Evolutionary conservation across 2,113 vertebrate genomes (phyloP).

Genomic region (Antechinus flavipes): DNA sequence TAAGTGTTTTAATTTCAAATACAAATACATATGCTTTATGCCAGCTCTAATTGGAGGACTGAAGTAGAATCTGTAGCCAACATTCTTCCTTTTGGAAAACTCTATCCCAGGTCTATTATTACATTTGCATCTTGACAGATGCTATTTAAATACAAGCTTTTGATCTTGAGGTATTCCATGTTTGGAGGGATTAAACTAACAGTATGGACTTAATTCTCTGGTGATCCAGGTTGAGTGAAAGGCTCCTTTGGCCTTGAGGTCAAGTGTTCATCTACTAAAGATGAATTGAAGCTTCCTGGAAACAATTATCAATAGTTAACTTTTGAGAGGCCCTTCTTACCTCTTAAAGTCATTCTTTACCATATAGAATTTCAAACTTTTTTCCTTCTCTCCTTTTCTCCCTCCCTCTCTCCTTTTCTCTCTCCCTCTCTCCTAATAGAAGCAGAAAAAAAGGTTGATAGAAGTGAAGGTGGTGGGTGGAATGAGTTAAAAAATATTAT

Average conservation of each 20-base stretch:
- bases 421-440: background rate
- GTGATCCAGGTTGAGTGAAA: slow-evolving; percentile 17
- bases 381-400: background rate
- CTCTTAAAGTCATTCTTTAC: background rate
- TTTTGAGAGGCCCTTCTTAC: background rate
- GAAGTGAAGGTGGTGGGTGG: no score
- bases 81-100: slow-evolving; percentile 1
- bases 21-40: slow-evolving; percentile 23
- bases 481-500: no score
- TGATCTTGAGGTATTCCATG: background rate
- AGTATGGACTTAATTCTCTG: background rate
- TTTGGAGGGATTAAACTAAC: slow-evolving; percentile 38
- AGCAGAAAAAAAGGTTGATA: no score
- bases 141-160: background rate
- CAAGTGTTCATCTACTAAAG: background rate
- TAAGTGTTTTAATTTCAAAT: slow-evolving; percentile 42
- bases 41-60: slow-evolving; percentile 1
- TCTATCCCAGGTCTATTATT: slow-evolving; percentile 6
- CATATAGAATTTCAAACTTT: background rate
- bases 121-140: slow-evolving; percentile 48
- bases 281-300: background rate
- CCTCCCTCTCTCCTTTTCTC: no score
- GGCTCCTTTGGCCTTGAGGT: slow-evolving; percentile 28
- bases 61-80: slow-evolving; percentile 38
- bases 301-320: slow-evolving; percentile 13